Base-by-base conservation (phyloP, 2,113 vertebrate genomes). In the Plecturocebus donacophilus region DNA sequence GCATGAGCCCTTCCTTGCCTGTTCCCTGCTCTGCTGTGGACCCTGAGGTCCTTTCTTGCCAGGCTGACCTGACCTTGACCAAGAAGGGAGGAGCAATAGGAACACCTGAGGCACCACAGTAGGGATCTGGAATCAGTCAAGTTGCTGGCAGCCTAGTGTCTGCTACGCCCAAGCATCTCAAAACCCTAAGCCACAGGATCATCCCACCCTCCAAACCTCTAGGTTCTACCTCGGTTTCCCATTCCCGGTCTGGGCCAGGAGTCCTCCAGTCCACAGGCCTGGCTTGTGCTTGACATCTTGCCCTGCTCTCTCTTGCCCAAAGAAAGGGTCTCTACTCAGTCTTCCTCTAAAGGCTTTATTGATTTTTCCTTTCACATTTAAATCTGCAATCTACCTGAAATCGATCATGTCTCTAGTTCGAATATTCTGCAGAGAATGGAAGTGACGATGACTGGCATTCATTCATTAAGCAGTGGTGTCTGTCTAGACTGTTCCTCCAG, bases 301-400 rank as follows among this genome's bases (percentile, higher is more conserved):
- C 35, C 25, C 66, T 86, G 17, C 25, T 32, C 13, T 83, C 49
- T 64, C 75, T 70, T 56, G 12, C n/a, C 27, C 35, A 61, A 87
- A 89, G 35, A 61, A 87, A 89, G 35, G 35, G 30, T 11, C 16
- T 49, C 30, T 66, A 7, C 19, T 75, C 47, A 76, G 30, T 92
- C 96, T 76, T 85, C 66, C 49, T 92, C 35, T 94, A 70, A 75
- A 82, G 75, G 6, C 14, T 76, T 86, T 52, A 89, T 86, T 89
- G 73, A 70, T 94, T 92, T 52, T 94, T 80, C 35, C 54, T 85
- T 66, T 92, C 47, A 92, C 20, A 77, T 81, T 92, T 89, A 92
- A 92, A 75, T 70, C 79, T 90, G 27, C n/a, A 38, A 40, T 58
- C 71, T 47, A 56, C 66, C 52, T 80, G 61, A 79, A 94, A 84